Conservation (phyloP, 2,113 vertebrate genomes). For the Tragelaphus strepsiceros region DNA sequence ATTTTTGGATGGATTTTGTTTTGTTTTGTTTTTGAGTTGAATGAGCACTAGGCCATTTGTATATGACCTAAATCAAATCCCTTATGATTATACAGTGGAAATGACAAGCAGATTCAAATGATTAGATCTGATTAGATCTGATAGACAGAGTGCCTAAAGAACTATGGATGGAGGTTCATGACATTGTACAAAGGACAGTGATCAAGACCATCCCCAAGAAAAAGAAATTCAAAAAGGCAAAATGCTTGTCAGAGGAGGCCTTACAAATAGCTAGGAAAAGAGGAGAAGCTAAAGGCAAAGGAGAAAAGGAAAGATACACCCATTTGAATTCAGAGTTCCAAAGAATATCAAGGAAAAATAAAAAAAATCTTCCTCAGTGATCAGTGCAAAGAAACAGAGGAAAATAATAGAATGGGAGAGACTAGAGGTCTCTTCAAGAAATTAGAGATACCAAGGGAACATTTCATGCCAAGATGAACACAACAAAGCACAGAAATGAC, state of each 20-base stretch:
- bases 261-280: background rate
- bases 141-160: background rate
- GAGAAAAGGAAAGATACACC: background rate
- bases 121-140: background rate
- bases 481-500: background rate
- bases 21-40: background rate
- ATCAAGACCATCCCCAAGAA: background rate
- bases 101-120: background rate
- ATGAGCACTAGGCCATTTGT: background rate
- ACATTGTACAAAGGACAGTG: background rate
- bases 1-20: background rate
- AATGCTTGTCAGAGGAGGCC: background rate
- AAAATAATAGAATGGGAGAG: background rate
- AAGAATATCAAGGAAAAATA: background rate
- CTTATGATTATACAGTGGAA: background rate
- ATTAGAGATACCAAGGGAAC: background rate
- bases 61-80: background rate
- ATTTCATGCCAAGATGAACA: background rate
- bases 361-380: background rate
- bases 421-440: background rate
- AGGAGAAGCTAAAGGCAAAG: background rate
- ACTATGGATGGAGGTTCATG: background rate
- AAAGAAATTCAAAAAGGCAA: background rate
- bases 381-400: background rate
- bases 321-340: background rate